A percentile compares a stretch with the other conserved stretches of the same genome.
Evolutionary conservation across 1,140 invertebrate genomes (phyloP).

Genomic region (Pseudomyrmex pallidus): DNA sequence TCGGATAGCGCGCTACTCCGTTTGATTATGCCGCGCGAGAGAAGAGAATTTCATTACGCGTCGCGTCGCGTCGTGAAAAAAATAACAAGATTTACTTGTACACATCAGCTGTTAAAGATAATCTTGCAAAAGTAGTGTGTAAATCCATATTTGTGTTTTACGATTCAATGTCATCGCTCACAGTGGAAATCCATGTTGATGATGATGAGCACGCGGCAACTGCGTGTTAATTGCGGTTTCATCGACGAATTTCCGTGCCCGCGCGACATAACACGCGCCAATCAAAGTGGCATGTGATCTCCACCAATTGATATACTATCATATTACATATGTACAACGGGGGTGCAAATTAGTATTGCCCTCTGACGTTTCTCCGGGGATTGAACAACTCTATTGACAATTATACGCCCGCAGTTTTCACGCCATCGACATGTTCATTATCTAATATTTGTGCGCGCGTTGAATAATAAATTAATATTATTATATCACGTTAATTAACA

Average conservation of each 20-base stretch:
- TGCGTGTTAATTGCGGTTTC: conserved; percentile 47
- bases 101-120: neutral
- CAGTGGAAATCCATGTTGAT: neutral
- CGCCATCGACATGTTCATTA: conserved; percentile 1
- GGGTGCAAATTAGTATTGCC: conserved; percentile 33
- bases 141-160: neutral
- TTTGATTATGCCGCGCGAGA: no score
- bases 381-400: conserved; percentile 37
- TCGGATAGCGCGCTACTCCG: neutral
- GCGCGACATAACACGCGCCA: conserved; percentile 5
- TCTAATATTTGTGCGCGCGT: conserved; percentile 29
- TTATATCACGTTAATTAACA: conserved; percentile 51
- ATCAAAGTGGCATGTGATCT: conserved; percentile 33
- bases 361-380: conserved; percentile 3
- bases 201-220: conserved; percentile 1
- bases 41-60: no score
- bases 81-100: no score
- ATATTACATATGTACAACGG: conserved; percentile 26
- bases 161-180: conserved; percentile 10
- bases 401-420: conserved; percentile 29
- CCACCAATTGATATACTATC: conserved; percentile 34
- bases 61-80: no score
- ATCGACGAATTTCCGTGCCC: conserved; percentile 11
- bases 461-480: conserved; percentile 37
- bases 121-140: neutral